Evolutionary conservation across 1,140 invertebrate species (phyloP), one percentile per base, ranked within the genome.

Genomic region (Pissodes strobi): DNA sequence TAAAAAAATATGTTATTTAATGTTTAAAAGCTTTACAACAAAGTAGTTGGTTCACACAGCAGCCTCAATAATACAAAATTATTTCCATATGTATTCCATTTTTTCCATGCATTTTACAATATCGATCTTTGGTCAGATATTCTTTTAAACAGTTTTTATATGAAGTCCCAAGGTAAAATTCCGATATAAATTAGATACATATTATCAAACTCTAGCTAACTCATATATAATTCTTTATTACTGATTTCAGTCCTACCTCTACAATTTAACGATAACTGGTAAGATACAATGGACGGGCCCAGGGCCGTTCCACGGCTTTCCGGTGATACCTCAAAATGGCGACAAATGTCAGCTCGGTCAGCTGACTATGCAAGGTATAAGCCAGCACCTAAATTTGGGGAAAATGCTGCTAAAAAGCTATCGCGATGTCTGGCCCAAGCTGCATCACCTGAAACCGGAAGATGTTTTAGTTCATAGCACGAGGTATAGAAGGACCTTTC

Each of bases 401-500:
- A 76, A 84, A 57, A 77, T 90, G 22, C 75, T 95, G 25, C 83
- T 84, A 56, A 82, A 87, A 55, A 85, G 86, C 1, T 96, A 95
- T 74, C 81, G 79, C 4, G 51, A 72, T 6, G 65, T 72, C 0
- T 78, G 76, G 76, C 66, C 71, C 2, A 72, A 71, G 58, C 22
- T 76, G 6, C 51, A 45, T 12, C 69, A 63, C 68, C 78, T 78
- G 39, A 76, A 72, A 38, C 78, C 79, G 69, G 85, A 86, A 15
- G 87, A 92, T 55, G 79, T 93, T 18, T 76, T 27, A 27, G 82
- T 91, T 2, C 91, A 89, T 72, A 91, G 90, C 60, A 97, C 94
- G 0, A 83, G 89, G 30, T 94, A 93, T 76, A 81, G 90, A 5
- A 84, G 94, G 71, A 97, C 94, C 9, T 93, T 93, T 67, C 94